phyloP scores from a whole-genome alignment of 2,797 vertebrate genomes.

The Phalanger gymnotis region DNA sequence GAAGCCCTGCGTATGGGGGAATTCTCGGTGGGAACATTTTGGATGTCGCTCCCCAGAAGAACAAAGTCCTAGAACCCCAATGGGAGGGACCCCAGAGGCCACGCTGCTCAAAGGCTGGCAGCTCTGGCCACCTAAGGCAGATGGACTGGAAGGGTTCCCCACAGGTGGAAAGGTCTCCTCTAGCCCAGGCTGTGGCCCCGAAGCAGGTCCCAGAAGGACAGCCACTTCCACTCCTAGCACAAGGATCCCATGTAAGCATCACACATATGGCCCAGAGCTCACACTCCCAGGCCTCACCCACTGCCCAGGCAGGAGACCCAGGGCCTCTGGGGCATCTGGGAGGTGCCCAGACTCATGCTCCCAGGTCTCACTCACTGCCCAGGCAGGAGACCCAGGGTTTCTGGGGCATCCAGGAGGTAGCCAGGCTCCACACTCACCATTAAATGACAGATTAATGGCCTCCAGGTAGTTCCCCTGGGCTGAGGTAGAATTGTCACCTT shows the following conservation, averaged over 20 bases:
- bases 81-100: no score
- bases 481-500: slow-evolving; percentile 94
- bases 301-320: not conserved
- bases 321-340: accelerated
- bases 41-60: no score
- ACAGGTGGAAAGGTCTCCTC: no score
- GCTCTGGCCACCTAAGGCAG: not conserved
- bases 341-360: not conserved
- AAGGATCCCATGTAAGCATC: not conserved
- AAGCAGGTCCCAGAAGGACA: not conserved
- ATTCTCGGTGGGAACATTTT: no score
- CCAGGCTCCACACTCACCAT: slow-evolving; percentile 86
- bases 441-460: slow-evolving; percentile 98
- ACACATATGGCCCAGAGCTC: not conserved
- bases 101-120: no score
- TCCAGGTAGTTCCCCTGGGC: slow-evolving; percentile 98
- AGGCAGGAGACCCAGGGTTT: not conserved
- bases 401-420: no score
- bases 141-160: not conserved
- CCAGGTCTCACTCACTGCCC: accelerated
- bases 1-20: no score
- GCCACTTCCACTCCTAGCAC: not conserved
- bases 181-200: not conserved
- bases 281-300: accelerated
- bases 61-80: no score